Base-by-base conservation (phyloP, 2,113 vertebrate genomes). In the Corydoras maculifer region DNA sequence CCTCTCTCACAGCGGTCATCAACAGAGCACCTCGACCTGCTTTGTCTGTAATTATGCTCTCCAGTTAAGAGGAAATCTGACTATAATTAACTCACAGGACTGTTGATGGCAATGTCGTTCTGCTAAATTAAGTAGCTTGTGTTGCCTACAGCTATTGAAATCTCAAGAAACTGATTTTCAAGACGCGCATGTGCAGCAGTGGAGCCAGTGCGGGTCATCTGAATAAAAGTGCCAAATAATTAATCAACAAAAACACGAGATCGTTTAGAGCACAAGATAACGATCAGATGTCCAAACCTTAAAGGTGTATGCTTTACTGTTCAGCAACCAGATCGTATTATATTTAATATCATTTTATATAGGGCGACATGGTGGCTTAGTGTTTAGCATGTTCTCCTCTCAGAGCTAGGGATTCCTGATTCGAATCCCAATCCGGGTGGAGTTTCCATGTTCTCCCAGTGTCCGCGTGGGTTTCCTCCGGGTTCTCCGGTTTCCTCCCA, bases 31-130 rank as follows among this genome's bases (percentile, higher is more conserved):
- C 65, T 30, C 12, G 29, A 51, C 64, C 65, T 71, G 51, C 62
- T 67, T 65, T 13, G 9, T 5, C 58, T 58, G 32, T 76, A 75
- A 78, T 78, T 78, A 67, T 3, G 14, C 66, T 54, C 76, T 76
- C 64, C 32, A 64, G 57, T 53, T 57, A 65, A 54, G 54, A 59
- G 30, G 65, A 51, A n/a, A 25, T 25, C 18, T 53, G 58, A 8
- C 32, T 25, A 32, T 68, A 69, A 74, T 77, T 75, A 74, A 62
- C 68, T 63, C 8, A 2, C 35, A 58, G 18, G 57, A 32, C 68
- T 73, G 55, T 68, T 74, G 35, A 53, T 68, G 68, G 31, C 55
- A n/a, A 48, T 58, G 50, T 12, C 14, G 15, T 15, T 25, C 62
- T 54, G 35, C 30, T 68, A 18, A 73, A 58, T 76, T 62, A 60